Base-by-base conservation (phyloP, 2,797 vertebrate species). In the Nannoperca australis region DNA sequence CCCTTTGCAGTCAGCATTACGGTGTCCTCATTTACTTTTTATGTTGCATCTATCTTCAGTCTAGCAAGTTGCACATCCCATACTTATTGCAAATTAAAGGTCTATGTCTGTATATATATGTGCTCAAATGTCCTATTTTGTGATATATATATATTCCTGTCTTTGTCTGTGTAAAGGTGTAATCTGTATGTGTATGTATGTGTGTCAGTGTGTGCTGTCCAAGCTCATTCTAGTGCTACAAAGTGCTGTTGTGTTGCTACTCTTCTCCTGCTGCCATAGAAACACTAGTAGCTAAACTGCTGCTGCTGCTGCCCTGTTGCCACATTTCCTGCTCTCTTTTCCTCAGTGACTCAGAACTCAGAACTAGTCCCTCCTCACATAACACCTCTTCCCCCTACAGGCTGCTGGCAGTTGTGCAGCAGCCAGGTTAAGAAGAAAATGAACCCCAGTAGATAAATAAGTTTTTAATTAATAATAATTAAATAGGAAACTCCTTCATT, bases 251-350 rank as follows among this genome's bases (percentile, higher is more conserved):
- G 84, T 91, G 89, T 91, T 84, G 90, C 90, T 81, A 85, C 91
- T 91, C 71, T 86, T 88, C 80, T 92, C 79, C 75, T 81, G 89
- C 92, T 94, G 88, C 89, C 76, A 82, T 93, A 92, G 91, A 92
- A 91, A 90, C 88, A 79, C 79, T 88, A 88, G 92, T 90, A 85
- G 82, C 88, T 79, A 65, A 89, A 86, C 84, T 58, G 73, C 89
- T 89, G 85, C 89, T 89, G 85, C 87, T 84, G 91, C 80, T 88
- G 79, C 85, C 80, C 84, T 58, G 72, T 93, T 92, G 84, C 91
- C 83, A 93, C 93, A 95, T 92, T 91, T 92, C 91, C 92, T 94
- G 84, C 90, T 92, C 88, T 91, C 89, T 81, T 89, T 82, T 88
- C 90, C 86, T 93, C 81, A 79, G 88, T 85, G 91, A 89, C 87